Percentiles rank a stretch among this genome's conserved stretches.
phyloP scores from a whole-genome alignment of 2,113 vertebrate species.

The Ciconia boyciana region DNA sequence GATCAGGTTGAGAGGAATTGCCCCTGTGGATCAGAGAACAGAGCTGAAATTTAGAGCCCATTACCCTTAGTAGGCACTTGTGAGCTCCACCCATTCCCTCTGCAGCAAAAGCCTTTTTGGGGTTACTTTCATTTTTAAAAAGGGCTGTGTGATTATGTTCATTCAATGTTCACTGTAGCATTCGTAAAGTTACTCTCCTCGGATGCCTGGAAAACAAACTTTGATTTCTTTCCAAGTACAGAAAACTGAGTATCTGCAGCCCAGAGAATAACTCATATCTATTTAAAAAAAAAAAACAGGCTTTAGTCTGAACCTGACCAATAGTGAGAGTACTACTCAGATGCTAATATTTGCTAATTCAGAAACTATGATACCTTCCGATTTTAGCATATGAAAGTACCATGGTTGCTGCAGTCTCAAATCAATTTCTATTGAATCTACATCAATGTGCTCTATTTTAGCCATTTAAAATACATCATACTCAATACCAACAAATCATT shows the following conservation, averaged over 20 bases:
- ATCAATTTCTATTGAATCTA: background rate
- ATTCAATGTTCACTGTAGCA: background rate
- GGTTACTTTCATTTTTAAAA: background rate
- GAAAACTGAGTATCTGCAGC: background rate
- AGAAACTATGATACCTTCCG: background rate
- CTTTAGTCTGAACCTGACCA: background rate
- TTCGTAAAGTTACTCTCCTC: background rate
- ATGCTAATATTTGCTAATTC: background rate
- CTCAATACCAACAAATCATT: background rate
- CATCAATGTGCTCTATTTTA: background rate
- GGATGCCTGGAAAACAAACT: background rate
- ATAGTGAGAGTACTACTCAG: background rate
- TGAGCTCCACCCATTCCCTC: background rate
- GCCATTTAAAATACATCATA: background rate
- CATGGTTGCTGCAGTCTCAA: background rate
- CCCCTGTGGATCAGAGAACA: background rate
- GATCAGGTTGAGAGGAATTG: background rate
- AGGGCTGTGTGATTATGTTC: background rate
- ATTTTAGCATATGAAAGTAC: background rate
- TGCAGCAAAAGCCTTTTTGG: background rate
- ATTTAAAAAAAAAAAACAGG: background rate
- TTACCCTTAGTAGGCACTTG: background rate
- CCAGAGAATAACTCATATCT: background rate
- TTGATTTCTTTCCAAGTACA: background rate
- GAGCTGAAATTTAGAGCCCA: background rate